phyloP scores from a whole-genome alignment of 2,888 invertebrate species.

The Caenorhabditis macrosperma region DNA sequence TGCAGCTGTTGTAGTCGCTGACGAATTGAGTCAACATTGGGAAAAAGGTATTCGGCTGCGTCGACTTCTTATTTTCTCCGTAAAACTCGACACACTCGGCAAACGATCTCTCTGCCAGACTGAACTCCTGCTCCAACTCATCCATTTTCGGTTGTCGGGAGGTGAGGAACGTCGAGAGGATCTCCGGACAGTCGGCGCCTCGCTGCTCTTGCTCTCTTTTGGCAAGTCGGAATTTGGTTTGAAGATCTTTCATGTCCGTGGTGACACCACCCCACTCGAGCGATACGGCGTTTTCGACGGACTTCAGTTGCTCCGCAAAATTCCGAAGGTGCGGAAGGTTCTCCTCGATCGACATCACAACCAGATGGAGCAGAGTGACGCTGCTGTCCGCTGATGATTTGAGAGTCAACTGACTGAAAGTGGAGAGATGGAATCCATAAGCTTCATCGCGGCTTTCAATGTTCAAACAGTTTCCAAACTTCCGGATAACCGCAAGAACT shows the following conservation, averaged over 20 bases:
- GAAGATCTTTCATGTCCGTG: constrained; percentile 89
- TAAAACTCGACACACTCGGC: constrained; percentile 96
- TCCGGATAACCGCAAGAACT: constrained; percentile 93
- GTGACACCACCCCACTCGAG: constrained; percentile 90
- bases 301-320: constrained; percentile 93
- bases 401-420: constrained; percentile 90
- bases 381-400: constrained; percentile 92
- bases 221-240: constrained; percentile 85
- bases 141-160: constrained; percentile 77
- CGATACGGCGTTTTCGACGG: constrained; percentile 89
- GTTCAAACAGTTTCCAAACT: constrained; percentile 98
- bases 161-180: constrained; percentile 78
- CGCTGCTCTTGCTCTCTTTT: constrained; percentile 88
- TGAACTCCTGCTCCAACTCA: constrained; percentile 87
- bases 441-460: constrained; percentile 94
- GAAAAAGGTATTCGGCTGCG: constrained; percentile 96
- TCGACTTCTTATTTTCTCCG: constrained; percentile 93
- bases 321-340: constrained; percentile 92
- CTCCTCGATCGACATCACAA: constrained; percentile 91
- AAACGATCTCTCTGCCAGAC: constrained; percentile 89
- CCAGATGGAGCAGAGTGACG: constrained; percentile 93
- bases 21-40: constrained; percentile 94
- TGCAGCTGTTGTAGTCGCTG: constrained; percentile 86
- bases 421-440: constrained; percentile 93
- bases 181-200: constrained; percentile 79